Evolutionary conservation across 2,888 invertebrate genomes (phyloP).

Genomic region (Ochropacha duplaris): DNA sequence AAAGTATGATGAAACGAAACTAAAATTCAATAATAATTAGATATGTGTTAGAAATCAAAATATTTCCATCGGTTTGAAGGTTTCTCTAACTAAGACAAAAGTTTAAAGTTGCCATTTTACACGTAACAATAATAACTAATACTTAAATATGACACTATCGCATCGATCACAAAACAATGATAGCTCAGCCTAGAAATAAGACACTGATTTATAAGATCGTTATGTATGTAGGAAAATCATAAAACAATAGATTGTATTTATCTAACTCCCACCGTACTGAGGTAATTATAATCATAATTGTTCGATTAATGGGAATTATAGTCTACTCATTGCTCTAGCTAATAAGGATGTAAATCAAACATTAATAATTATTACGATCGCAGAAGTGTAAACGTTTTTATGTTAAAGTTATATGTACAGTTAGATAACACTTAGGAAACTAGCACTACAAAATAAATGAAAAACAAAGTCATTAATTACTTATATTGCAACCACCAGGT

Average conservation of each 20-base stretch:
- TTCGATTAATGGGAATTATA: slow-evolving; percentile 46
- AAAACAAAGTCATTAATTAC: slow-evolving; percentile 19
- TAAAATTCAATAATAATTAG: neutral
- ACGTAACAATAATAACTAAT: too few relatives aligned
- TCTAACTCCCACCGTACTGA: slow-evolving; percentile 25
- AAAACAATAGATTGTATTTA: slow-evolving; percentile 38
- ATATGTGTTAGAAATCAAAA: neutral
- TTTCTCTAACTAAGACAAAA: too few relatives aligned
- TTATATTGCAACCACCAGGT: slow-evolving; percentile 15
- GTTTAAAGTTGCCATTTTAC: too few relatives aligned
- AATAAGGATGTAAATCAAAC: slow-evolving; percentile 38
- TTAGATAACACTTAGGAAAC: slow-evolving; percentile 8
- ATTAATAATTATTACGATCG: slow-evolving; percentile 27
- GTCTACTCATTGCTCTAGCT: slow-evolving; percentile 38
- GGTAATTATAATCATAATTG: slow-evolving; percentile 42
- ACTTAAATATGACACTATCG: neutral
- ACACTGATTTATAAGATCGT: slow-evolving; percentile 1
- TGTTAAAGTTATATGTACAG: slow-evolving; percentile 8
- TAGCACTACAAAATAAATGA: slow-evolving; percentile 15
- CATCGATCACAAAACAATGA: slow-evolving; percentile 1
- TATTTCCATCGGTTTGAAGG: too few relatives aligned
- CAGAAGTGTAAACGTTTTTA: slow-evolving; percentile 9
- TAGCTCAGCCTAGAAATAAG: neutral
- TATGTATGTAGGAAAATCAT: slow-evolving; percentile 29
- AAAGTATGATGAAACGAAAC: neutral